These are phyloP conservation scores for Mesocentrotus franciscanus DNA, from an alignment of 53 echinoderm and acorn worm genomes.

Conservation along the genomic window DNA sequence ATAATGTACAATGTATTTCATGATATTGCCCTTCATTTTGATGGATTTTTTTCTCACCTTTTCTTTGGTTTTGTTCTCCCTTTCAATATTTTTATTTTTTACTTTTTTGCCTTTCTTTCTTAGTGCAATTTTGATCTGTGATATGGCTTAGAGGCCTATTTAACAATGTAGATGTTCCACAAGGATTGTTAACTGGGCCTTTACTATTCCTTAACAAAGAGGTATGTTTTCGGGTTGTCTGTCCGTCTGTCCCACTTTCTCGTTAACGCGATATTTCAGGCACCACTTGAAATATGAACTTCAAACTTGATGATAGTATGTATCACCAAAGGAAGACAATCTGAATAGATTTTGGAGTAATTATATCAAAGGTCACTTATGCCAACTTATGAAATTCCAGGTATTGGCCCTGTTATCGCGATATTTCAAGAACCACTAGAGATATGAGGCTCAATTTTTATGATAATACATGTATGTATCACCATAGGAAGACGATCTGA, in stretches of 20 bases:
- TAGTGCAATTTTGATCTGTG: not conserved
- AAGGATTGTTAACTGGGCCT: not conserved
- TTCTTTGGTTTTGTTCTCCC: not conserved
- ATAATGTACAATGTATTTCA: not conserved
- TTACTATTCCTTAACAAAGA: not conserved
- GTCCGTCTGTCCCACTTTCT: not conserved
- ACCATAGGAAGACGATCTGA: too few relatives aligned
- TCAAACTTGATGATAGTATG: not conserved
- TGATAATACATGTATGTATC: too few relatives aligned
- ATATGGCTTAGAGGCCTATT: not conserved
- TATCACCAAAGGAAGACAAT: not conserved
- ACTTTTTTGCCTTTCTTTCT: not conserved
- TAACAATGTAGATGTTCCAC: not conserved
- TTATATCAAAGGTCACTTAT: too few relatives aligned
- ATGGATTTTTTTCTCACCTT: not conserved
- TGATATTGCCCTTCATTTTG: not conserved
- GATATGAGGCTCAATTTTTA: too few relatives aligned
- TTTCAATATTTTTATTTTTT: not conserved
- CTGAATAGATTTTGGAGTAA: constrained; percentile 1
- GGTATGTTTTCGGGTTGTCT: not conserved
- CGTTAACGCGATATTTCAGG: not conserved
- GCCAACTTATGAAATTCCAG: too few relatives aligned
- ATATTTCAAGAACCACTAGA: too few relatives aligned
- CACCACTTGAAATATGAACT: not conserved
- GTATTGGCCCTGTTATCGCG: too few relatives aligned